Conservation (phyloP, 1,140 invertebrate species). For the Drosophila nasuta region DNA sequence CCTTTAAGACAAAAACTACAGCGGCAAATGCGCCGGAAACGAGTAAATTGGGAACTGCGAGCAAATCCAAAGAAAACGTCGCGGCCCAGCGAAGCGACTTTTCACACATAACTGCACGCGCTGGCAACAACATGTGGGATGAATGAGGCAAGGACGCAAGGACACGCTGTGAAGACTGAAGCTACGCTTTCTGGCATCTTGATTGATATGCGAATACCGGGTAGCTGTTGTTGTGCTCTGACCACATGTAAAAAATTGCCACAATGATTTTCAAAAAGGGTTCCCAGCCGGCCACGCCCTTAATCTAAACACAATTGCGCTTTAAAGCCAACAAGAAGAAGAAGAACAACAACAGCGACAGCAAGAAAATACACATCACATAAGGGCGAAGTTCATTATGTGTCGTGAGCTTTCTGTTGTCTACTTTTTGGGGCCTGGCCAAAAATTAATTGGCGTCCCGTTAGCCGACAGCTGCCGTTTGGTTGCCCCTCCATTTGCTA, state of each 20-base stretch:
- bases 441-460: conserved; percentile 78
- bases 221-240: no score
- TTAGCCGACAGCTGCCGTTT: conserved; percentile 74
- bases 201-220: conserved; percentile 63
- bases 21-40: conserved; percentile 43
- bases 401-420: conserved; percentile 31
- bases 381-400: conserved; percentile 64
- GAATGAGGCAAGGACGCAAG: background rate
- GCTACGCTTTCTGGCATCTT: conserved; percentile 50
- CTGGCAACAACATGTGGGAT: conserved; percentile 18
- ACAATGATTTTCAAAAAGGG: conserved; percentile 54
- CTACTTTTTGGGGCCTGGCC: conserved; percentile 51
- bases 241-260: no score
- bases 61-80: conserved; percentile 27
- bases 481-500: conserved; percentile 56
- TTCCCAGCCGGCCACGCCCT: conserved; percentile 35
- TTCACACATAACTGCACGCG: conserved; percentile 67
- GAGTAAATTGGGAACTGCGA: conserved; percentile 27
- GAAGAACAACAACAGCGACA: conserved; percentile 23
- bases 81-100: conserved; percentile 51
- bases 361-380: background rate
- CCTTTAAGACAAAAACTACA: conserved; percentile 40
- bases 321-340: conserved; percentile 57
- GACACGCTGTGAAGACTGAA: conserved; percentile 5
- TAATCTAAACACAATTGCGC: conserved; percentile 51